These are phyloP conservation scores for Zhuqinia jingwanae DNA, from an alignment of 2,888 invertebrate genomes.

Conservation along the genomic window DNA sequence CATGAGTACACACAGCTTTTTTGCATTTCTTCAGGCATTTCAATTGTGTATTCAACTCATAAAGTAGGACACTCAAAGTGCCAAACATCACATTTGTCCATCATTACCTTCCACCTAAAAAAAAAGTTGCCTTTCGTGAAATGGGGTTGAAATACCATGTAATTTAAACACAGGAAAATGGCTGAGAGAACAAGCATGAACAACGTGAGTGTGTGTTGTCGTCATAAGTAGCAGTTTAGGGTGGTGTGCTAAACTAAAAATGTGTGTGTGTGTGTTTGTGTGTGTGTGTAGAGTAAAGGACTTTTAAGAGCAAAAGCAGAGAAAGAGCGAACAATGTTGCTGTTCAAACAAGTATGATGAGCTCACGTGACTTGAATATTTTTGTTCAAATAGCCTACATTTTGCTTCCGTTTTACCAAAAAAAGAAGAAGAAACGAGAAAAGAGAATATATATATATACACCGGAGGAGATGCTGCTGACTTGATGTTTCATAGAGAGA, in stretches of 20 bases:
- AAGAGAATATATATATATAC: too few relatives aligned
- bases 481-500: conserved; percentile 17
- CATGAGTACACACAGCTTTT: not conserved
- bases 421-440: conserved; percentile 6
- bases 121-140: conserved; percentile 52
- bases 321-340: conserved; percentile 54
- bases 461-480: conserved; percentile 11
- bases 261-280: conserved; percentile 1
- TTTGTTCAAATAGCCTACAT: conserved; percentile 62
- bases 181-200: conserved; percentile 4
- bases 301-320: not conserved
- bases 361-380: conserved; percentile 70
- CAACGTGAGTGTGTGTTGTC: not conserved
- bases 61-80: conserved; percentile 57
- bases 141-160: conserved; percentile 63
- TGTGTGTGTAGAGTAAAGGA: not conserved
- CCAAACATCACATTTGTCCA: conserved; percentile 65
- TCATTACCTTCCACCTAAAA: conserved; percentile 44
- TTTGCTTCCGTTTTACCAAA: conserved; percentile 60
- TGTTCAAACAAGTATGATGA: conserved; percentile 70
- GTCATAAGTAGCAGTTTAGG: conserved; percentile 9
- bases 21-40: conserved; percentile 37
- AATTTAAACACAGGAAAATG: conserved; percentile 53
- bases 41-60: conserved; percentile 54
- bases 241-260: too few relatives aligned